phyloP scores from a whole-genome alignment of 1,140 invertebrate species.

The Archivesica marissinica region DNA sequence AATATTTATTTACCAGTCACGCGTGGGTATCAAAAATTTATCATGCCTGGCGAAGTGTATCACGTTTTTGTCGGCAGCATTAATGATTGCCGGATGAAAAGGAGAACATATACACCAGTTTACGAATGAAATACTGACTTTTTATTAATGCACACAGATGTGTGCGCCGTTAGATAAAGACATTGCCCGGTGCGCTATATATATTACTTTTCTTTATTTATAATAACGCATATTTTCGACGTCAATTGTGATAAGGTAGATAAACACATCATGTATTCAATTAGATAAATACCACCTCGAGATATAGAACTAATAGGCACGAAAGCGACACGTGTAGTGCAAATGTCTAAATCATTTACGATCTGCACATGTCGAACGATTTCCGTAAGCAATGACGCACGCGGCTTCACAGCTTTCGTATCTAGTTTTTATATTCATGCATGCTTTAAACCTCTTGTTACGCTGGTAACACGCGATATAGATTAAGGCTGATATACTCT shows the following conservation, averaged over 20 bases:
- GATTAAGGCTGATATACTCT: not conserved
- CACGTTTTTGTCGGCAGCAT: not conserved
- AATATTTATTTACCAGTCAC: slow-evolving; percentile 43
- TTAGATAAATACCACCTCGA: slow-evolving; percentile 54
- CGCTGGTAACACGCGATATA: not conserved
- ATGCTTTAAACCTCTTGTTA: slow-evolving; percentile 1
- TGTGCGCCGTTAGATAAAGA: not conserved
- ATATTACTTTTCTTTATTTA: slow-evolving; percentile 46
- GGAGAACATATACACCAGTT: not conserved
- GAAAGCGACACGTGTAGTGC: not conserved
- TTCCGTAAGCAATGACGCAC: slow-evolving; percentile 28
- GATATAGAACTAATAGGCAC: slow-evolving; percentile 27
- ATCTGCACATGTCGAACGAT: slow-evolving; percentile 7
- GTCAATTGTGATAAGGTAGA: slow-evolving; percentile 44
- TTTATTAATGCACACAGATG: slow-evolving; percentile 40
- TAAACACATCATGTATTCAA: slow-evolving; percentile 53
- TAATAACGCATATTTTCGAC: slow-evolving; percentile 24
- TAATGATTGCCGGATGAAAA: not conserved
- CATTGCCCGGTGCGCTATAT: not conserved
- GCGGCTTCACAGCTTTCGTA: not conserved
- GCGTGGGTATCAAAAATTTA: slow-evolving; percentile 20
- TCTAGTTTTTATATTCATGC: too few relatives aligned
- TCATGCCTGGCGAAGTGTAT: slow-evolving; percentile 37
- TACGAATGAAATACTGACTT: not conserved
- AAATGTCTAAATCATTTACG: not conserved